Percentiles rank a stretch among this genome's conserved stretches.
phyloP scores from a whole-genome alignment of 2,888 invertebrate genomes.

The Lacanobia wlatinum region DNA sequence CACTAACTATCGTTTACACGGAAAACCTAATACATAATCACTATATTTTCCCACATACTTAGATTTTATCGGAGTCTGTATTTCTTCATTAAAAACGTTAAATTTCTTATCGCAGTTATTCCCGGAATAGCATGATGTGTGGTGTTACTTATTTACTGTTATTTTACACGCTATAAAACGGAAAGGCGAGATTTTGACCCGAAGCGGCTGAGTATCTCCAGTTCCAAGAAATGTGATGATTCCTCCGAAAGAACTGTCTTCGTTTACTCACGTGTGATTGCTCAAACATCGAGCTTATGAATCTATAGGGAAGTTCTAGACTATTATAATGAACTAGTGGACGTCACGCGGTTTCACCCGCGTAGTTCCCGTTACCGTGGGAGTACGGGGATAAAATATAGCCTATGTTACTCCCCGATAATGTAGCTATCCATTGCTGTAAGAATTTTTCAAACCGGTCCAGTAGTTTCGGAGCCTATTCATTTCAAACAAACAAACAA shows the following conservation, averaged over 20 bases:
- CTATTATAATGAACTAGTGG: too few species aligned
- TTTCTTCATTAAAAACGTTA: constrained; percentile 36
- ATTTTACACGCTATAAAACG: background rate
- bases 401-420: too few species aligned
- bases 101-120: constrained; percentile 26
- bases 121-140: constrained; percentile 1
- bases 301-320: background rate
- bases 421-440: too few species aligned
- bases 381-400: too few species aligned
- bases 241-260: background rate
- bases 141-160: background rate
- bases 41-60: constrained; percentile 43
- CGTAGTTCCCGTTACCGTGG: too few species aligned
- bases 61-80: constrained; percentile 26
- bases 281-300: background rate
- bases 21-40: constrained; percentile 49
- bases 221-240: background rate
- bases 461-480: too few species aligned
- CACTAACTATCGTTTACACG: constrained; percentile 41
- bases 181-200: background rate
- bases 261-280: background rate
- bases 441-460: too few species aligned
- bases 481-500: too few species aligned
- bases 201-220: background rate
- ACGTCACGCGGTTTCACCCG: too few species aligned